These are phyloP conservation scores for Euthynnus affinis DNA, from an alignment of 2,797 vertebrate genomes.

Conservation along the genomic window DNA sequence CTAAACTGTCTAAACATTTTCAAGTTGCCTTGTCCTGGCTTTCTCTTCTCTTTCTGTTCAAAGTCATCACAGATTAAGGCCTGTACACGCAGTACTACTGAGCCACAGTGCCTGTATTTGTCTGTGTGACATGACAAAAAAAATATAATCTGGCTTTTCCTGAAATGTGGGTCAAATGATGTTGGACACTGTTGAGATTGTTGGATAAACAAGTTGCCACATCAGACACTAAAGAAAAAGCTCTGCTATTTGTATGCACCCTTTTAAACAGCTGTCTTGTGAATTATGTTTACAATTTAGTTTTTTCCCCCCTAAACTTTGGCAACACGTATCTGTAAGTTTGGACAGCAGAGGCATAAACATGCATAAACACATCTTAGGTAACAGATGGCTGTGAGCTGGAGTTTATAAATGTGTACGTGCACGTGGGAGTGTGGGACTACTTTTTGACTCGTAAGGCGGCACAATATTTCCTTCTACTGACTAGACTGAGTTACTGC, in stretches of 20 bases:
- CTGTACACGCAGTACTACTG: background rate
- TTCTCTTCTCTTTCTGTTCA: conserved; percentile 5
- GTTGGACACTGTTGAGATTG: conserved; percentile 4
- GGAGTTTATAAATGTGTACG: conserved; percentile 5
- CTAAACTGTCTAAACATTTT: background rate
- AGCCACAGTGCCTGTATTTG: conserved; percentile 24
- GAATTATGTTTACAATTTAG: conserved; percentile 8
- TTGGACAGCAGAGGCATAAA: conserved; percentile 25
- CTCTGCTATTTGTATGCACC: background rate
- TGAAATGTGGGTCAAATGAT: conserved; percentile 76
- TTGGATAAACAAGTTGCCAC: conserved; percentile 33
- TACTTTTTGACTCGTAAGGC: conserved; percentile 13
- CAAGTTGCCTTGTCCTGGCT: background rate
- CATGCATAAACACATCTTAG: conserved; percentile 12
- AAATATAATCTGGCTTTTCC: conserved; percentile 70
- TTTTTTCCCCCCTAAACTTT: background rate
- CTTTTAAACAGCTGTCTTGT: background rate
- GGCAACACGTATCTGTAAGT: background rate
- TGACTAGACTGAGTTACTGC: conserved; percentile 52
- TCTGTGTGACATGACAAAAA: conserved; percentile 36
- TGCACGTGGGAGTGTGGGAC: background rate
- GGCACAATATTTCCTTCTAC: conserved; percentile 55
- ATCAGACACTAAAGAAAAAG: background rate
- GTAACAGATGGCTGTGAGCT: conserved; percentile 19
- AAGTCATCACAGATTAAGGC: conserved; percentile 29